Conservation (phyloP, 2,888 invertebrate species). For the Agrochola lychnidis region DNA sequence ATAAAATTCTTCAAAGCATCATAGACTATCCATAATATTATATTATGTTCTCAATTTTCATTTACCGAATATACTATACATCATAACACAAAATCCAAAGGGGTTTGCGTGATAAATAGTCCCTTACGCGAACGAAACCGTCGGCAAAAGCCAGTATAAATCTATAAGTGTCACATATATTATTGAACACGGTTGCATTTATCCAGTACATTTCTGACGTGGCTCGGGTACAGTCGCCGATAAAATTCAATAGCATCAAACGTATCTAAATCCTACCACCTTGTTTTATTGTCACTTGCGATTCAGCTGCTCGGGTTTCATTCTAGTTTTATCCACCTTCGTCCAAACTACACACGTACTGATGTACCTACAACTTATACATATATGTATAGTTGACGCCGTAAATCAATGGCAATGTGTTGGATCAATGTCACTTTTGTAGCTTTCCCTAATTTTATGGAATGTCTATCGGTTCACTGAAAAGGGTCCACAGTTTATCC, state of each 20-base stretch:
- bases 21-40: background rate
- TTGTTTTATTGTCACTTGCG: slow-evolving; percentile 59
- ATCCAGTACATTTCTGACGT: slow-evolving; percentile 50
- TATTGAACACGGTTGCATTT: slow-evolving; percentile 53
- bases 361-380: background rate
- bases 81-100: slow-evolving; percentile 32
- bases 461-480: background rate
- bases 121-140: slow-evolving; percentile 12
- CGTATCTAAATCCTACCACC: slow-evolving; percentile 47
- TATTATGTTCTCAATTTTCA: slow-evolving; percentile 21
- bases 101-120: slow-evolving; percentile 52
- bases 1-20: background rate
- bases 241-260: slow-evolving; percentile 63
- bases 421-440: slow-evolving; percentile 23
- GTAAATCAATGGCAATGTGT: slow-evolving; percentile 26
- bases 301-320: slow-evolving; percentile 34
- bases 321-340: slow-evolving; percentile 41
- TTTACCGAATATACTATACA: slow-evolving; percentile 35
- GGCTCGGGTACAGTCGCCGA: slow-evolving; percentile 20
- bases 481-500: background rate
- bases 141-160: slow-evolving; percentile 52
- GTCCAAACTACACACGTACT: slow-evolving; percentile 22
- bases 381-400: slow-evolving; percentile 21
- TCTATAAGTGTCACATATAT: slow-evolving; percentile 59
- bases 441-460: slow-evolving; percentile 35